Evolutionary conservation across 2,888 invertebrate species (phyloP), one percentile per base, ranked within the genome.

Genomic region (Rotaria magnacalcarata): DNA sequence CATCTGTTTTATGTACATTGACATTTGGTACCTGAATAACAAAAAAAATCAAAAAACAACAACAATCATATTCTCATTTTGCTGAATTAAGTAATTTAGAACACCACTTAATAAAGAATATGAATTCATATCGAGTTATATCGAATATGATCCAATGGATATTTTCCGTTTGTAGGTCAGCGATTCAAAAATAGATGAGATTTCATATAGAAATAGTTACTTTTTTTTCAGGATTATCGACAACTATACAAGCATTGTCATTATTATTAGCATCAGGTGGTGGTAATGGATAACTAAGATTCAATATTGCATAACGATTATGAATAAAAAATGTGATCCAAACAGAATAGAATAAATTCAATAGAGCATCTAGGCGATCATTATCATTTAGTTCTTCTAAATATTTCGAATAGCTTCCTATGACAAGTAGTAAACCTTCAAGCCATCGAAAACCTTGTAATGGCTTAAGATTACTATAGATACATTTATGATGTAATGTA

Each of bases 331-430:
- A 47, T 47, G 80, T 80, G 2, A 47, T 80, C 47, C 43, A 80
- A 47, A 47, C 80, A 8, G 80, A 21, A 80, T n/a, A 80, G 47
- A 47, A 80, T 80, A 80, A 80, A n/a, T 80, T 80, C 6, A 80
- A 47, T 43, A 80, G n/a, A 4, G 80, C 43, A 80, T 80, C 43
- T 6, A 80, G 24, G 8, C 47, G 43, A 47, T 80, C 43, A 80
- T 41, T 43, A 47, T 80, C 80, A n/a, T 80, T 21, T 3, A 80
- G n/a, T 47, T 80, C 43, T 6, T 47, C 10, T 47, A 80, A 80
- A 47, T 80, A 80, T 80, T 80, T 80, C 14, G 41, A 47, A 80
- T 80, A 80, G 47, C 80, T 80, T n/a, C 47, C 47, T n/a, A 80
- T 43, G 47, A 80, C 47, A 47, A 47, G 6, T 24, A 47, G 10